A percentile compares a stretch with the other conserved stretches of the same genome.
phyloP scores from a whole-genome alignment of 2,888 invertebrate genomes.

The Corbicula japonica region DNA sequence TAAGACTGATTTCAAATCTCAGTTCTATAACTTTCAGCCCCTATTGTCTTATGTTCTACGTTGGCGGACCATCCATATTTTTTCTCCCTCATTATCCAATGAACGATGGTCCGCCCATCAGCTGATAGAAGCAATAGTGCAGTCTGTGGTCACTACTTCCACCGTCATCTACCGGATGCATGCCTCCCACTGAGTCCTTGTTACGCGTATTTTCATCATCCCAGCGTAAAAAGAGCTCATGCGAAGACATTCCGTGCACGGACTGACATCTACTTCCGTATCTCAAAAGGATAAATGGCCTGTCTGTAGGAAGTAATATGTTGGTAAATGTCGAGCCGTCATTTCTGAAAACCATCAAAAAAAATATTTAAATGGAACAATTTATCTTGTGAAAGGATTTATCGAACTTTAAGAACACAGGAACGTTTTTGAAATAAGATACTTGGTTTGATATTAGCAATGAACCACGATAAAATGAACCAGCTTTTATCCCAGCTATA shows the following conservation, averaged over 20 bases:
- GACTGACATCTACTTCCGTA: conserved; percentile 47
- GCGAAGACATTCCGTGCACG: conserved; percentile 39
- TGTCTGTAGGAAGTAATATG: conserved; percentile 41
- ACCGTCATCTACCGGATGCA: conserved; percentile 56
- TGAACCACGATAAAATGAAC: too few species aligned
- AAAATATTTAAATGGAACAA: not conserved
- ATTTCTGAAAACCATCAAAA: conserved; percentile 17
- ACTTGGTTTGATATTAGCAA: too few species aligned
- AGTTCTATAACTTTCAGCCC: too few species aligned
- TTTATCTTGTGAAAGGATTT: too few species aligned
- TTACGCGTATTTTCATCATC: conserved; percentile 42
- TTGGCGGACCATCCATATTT: too few species aligned
- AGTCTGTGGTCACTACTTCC: conserved; percentile 41
- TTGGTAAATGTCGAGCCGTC: conserved; percentile 27
- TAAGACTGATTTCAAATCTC: too few species aligned
- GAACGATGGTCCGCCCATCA: not conserved
- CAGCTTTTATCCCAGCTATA: too few species aligned
- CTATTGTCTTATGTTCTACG: too few species aligned
- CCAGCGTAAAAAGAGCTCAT: conserved; percentile 38
- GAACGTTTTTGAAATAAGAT: too few species aligned
- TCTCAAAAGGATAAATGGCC: conserved; percentile 43
- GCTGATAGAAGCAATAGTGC: conserved; percentile 50
- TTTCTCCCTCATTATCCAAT: too few species aligned
- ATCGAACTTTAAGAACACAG: too few species aligned
- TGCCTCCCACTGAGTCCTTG: conserved; percentile 20